Base-by-base conservation (phyloP, 2,113 vertebrate species). In the Sprattus sprattus region DNA sequence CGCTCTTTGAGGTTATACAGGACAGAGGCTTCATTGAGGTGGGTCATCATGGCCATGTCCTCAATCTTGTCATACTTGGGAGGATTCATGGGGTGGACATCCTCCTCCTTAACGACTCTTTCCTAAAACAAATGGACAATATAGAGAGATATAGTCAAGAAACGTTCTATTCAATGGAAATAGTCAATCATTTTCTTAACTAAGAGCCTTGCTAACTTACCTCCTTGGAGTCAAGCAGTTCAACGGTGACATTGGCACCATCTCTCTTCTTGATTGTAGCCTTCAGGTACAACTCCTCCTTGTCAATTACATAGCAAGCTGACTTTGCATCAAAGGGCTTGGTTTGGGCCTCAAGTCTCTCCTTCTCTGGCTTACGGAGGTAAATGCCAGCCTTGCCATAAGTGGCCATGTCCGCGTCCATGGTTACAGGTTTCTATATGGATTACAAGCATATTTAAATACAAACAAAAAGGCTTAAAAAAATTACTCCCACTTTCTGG, bases 41-140 rank as follows among this genome's bases (percentile, higher is more conserved):
- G 96, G 81, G 97, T 97, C 96, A 97, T 96, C 96, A 97, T 97
- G 91, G 95, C 97, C 96, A 97, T 97, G 92, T 97, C 96, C 92
- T 97, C 95, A 4, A 97, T 96, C 87, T 93, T 94, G 90, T 94
- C 93, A 2, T 50, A 94, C 91, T 94, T 94, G 83, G 93, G 93
- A 92, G 93, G 93, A 45, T 94, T 94, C 93, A 93, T 93, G 81
- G 71, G 71, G 71, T 13, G 15, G 71, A 44, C 71, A 5, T 78
- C 28, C 0, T 78, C 71, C 0, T 78, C 71, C 71, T 78, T 78
- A 8, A 78, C 71, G 13, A 32, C 39, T 32, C 71, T 78, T 78
- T 78, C 71, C 71, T 78, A 2, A 49, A 49, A 49, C 2, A 45
- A 25, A 75, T 64, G 6, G 25, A 57, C 45, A 18, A 86, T 94